Percentiles rank a stretch among this genome's conserved stretches.
Evolutionary conservation across 2,113 vertebrate species (phyloP).

Genomic region (Crotalus horridus): DNA sequence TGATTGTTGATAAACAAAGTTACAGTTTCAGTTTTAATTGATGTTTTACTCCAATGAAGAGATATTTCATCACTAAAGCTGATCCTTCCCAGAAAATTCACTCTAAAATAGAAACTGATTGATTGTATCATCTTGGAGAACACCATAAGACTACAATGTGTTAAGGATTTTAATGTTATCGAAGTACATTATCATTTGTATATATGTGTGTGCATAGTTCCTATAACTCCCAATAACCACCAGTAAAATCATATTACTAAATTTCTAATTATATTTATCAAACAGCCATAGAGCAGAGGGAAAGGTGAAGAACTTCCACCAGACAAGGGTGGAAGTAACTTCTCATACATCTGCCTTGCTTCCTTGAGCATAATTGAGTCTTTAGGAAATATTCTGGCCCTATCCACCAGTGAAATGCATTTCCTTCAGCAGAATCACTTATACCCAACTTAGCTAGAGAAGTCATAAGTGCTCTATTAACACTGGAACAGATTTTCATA

Average conservation of each 20-base stretch:
- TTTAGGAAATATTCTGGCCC: background rate
- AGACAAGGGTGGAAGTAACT: background rate
- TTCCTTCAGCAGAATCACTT: background rate
- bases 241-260: background rate
- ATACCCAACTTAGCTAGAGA: background rate
- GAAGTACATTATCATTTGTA: background rate
- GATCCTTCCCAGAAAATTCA: background rate
- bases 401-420: background rate
- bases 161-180: background rate
- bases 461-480: background rate
- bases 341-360: background rate
- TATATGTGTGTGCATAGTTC: background rate
- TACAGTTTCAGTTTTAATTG: background rate
- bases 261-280: background rate
- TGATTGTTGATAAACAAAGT: background rate
- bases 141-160: background rate
- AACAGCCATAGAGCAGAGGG: background rate
- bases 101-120: background rate
- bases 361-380: background rate
- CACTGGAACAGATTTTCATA: background rate
- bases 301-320: background rate
- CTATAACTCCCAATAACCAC: background rate
- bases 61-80: background rate
- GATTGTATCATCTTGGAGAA: background rate
- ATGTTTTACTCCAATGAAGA: background rate